Evolutionary conservation across 2,797 vertebrate genomes (phyloP).

Genomic region (Hoplostethus atlanticus): DNA sequence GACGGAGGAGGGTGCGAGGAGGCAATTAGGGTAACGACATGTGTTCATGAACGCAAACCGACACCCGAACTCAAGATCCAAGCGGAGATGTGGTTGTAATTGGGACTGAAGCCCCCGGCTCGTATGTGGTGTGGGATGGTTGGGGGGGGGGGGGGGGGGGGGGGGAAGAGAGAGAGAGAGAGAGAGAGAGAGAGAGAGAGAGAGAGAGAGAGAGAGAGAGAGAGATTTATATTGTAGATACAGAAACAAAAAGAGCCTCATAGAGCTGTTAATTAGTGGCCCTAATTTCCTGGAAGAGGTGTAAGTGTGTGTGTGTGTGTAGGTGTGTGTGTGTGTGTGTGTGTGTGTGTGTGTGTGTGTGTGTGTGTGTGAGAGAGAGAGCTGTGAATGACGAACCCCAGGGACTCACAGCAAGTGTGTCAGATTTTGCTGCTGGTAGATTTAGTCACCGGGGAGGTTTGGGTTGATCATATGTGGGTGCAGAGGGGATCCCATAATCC

Average conservation of each 20-base stretch:
- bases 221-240: conserved; percentile 17
- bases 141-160: conserved; percentile 27
- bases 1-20: conserved; percentile 15
- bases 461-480: conserved; percentile 23
- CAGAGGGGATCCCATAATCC: conserved; percentile 11
- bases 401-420: conserved; percentile 19
- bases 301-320: conserved; percentile 1
- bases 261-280: conserved; percentile 45
- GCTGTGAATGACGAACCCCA: conserved; percentile 8
- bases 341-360: conserved; percentile 10
- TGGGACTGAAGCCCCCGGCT: conserved; percentile 37
- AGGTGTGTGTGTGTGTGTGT: conserved; percentile 9
- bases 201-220: neutral
- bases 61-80: conserved; percentile 35
- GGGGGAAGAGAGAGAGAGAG: too few species aligned
- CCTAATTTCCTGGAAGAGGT: conserved; percentile 28
- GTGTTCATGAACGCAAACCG: conserved; percentile 21
- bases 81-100: conserved; percentile 60
- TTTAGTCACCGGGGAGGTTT: conserved; percentile 13
- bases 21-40: conserved; percentile 51
- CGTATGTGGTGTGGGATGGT: conserved; percentile 25
- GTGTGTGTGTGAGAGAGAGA: neutral
- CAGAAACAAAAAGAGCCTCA: conserved; percentile 34
- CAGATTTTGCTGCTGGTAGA: conserved; percentile 19
- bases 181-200: too few species aligned